Base-by-base conservation (phyloP, 2,888 invertebrate genomes). In the Leptinotarsa peninsularis region DNA sequence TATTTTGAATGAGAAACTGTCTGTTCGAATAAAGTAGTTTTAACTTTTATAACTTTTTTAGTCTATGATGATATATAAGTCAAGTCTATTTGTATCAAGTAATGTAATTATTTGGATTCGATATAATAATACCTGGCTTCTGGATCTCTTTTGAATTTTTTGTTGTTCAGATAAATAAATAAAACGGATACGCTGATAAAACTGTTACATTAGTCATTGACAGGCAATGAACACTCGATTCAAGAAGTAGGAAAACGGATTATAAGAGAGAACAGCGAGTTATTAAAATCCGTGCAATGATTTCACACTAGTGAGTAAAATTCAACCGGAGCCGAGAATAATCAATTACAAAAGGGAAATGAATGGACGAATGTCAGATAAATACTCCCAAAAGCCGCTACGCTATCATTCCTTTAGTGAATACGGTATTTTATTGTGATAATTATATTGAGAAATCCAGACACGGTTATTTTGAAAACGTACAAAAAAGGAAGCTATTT, bases 251-350 rank as follows among this genome's bases (percentile, higher is more conserved):
- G 27, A 4, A n/a, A 69, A 69, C 33, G 69, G 69, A 56, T 54
- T 56, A 27, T 58, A 58, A 21, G 49, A 43, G 58, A 70, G 23
- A 58, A 52, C 27, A 52, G 52, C 52, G 15, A 63, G 33, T 33
- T 14, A 7, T 54, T 49, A n/a, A 68, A 58, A 71, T 33, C 60
- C 66, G 33, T 66, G 66, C 56, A 69, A 49, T 75, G 60, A 72
- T 75, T 75, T 75, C 75, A 75, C 75, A 72, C 72, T 72, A 23
- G 33, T 66, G 49, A 72, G 72, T 72, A 72, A 71, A 66, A 72
- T 72, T 69, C 69, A 75, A 75, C 68, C 75, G 72, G 27, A 72
- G 50, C 75, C 68, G 75, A 72, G 54, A 27, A 72, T 54, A 75
- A 75, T 75, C 75, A 72, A 75, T 75, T 75, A 69, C n/a, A 43